A percentile compares a stretch with the other conserved stretches of the same genome.
Conservation (phyloP, 1,140 invertebrate species). For the Arion vulgaris region DNA sequence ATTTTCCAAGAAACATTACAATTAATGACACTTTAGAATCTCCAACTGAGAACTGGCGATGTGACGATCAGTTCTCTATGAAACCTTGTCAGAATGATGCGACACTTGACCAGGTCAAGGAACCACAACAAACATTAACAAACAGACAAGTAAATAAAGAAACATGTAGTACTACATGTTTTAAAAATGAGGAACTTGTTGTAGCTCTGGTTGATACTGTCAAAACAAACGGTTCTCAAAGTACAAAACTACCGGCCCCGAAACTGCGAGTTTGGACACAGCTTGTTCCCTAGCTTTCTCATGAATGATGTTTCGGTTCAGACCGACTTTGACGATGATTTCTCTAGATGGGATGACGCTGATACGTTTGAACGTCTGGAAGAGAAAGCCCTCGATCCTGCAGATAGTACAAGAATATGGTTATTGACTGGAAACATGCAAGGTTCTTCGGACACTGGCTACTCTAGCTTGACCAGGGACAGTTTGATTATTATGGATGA, state of each 20-base stretch:
- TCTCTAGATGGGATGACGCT: constrained; percentile 18
- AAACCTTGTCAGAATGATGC: neutral
- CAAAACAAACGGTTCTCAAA: neutral
- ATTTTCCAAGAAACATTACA: constrained; percentile 22
- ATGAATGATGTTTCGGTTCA: constrained; percentile 28
- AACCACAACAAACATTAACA: neutral
- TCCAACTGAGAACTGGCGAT: constrained; percentile 27
- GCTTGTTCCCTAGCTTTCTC: neutral
- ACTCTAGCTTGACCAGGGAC: constrained; percentile 26
- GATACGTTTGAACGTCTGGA: neutral
- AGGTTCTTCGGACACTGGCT: constrained; percentile 31
- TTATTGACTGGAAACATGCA: constrained; percentile 38
- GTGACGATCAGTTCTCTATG: neutral
- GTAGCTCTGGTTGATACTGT: neutral
- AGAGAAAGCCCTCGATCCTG: constrained; percentile 24
- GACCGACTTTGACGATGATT: constrained; percentile 32
- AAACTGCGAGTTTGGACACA: neutral
- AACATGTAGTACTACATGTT: neutral
- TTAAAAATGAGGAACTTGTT: neutral
- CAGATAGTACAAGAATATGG: constrained; percentile 30
- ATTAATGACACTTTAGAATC: constrained; percentile 3
- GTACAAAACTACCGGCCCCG: neutral
- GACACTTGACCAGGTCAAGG: neutral
- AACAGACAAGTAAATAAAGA: neutral
- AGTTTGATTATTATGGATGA: constrained; percentile 24